These are phyloP conservation scores for Eurystomus glaucurus DNA, from an alignment of 2,797 vertebrate genomes.

Conservation along the genomic window DNA sequence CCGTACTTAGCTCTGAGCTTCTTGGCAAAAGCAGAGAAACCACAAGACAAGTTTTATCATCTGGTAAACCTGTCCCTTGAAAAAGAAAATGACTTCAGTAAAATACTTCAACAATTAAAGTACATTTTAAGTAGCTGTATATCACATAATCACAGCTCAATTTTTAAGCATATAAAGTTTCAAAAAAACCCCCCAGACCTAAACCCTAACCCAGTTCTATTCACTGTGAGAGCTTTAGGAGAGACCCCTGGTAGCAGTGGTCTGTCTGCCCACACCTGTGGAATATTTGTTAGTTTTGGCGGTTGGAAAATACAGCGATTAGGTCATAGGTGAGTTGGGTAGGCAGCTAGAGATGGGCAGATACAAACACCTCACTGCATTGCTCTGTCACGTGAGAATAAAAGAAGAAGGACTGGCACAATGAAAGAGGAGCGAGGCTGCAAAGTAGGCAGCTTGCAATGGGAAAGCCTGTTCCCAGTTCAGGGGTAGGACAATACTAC, in stretches of 20 bases:
- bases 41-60: slow-evolving; percentile 91
- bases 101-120: slow-evolving; percentile 86
- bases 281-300: not conserved
- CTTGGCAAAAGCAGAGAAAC: slow-evolving; percentile 85
- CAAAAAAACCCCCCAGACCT: not conserved
- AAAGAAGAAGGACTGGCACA: not conserved
- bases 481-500: not conserved
- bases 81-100: slow-evolving; percentile 85
- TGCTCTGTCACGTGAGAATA: not conserved
- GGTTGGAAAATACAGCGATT: not conserved
- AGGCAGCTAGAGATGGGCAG: not conserved
- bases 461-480: not conserved
- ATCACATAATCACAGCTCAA: slow-evolving; percentile 83
- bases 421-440: not conserved
- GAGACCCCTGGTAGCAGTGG: not conserved
- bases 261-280: not conserved
- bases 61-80: slow-evolving; percentile 84
- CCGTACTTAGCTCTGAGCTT: slow-evolving; percentile 82
- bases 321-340: not conserved
- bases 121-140: slow-evolving; percentile 84
- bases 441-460: not conserved
- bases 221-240: not conserved
- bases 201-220: not conserved
- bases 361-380: not conserved
- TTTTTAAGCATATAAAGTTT: slow-evolving; percentile 66